Evolutionary conservation across 2,888 invertebrate species (phyloP).

Genomic region (Bruchidius siliquastri): DNA sequence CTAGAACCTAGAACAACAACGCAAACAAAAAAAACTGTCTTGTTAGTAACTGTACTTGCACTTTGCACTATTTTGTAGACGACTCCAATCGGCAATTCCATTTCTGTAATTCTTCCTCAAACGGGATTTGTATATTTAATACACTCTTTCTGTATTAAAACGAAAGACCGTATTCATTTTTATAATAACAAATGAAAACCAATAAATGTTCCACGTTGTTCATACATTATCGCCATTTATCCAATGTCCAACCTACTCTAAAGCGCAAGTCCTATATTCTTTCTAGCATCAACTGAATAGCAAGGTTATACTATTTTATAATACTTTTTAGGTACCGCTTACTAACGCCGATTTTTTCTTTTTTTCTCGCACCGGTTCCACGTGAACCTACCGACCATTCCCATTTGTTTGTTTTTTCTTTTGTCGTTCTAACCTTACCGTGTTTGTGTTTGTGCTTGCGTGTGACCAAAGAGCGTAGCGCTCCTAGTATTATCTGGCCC

Average conservation of each 20-base stretch:
- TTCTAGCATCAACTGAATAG: slow-evolving; percentile 2
- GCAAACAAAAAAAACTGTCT: too few species aligned
- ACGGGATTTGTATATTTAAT: too few species aligned
- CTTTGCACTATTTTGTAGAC: too few species aligned
- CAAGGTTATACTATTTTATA: slow-evolving; percentile 34
- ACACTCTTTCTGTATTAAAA: too few species aligned
- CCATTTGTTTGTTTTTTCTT: neutral
- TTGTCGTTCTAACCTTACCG: slow-evolving; percentile 15
- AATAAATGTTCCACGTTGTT: too few species aligned
- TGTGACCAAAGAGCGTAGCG: slow-evolving; percentile 31
- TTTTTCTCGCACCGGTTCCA: slow-evolving; percentile 20
- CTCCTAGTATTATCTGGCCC: slow-evolving; percentile 51
- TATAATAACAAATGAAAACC: too few species aligned
- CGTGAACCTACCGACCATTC: neutral
- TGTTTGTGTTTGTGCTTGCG: slow-evolving; percentile 20
- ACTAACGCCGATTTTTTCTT: slow-evolving; percentile 30
- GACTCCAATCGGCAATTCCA: too few species aligned
- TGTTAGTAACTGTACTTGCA: too few species aligned
- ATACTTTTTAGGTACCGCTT: slow-evolving; percentile 19
- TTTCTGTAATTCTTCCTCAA: too few species aligned
- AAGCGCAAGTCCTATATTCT: neutral
- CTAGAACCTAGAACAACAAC: too few species aligned
- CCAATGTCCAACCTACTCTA: neutral
- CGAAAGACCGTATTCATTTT: too few species aligned
- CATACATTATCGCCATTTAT: neutral